phyloP scores from a whole-genome alignment of 2,888 invertebrate species.

The Bembecia ichneumoniformis region DNA sequence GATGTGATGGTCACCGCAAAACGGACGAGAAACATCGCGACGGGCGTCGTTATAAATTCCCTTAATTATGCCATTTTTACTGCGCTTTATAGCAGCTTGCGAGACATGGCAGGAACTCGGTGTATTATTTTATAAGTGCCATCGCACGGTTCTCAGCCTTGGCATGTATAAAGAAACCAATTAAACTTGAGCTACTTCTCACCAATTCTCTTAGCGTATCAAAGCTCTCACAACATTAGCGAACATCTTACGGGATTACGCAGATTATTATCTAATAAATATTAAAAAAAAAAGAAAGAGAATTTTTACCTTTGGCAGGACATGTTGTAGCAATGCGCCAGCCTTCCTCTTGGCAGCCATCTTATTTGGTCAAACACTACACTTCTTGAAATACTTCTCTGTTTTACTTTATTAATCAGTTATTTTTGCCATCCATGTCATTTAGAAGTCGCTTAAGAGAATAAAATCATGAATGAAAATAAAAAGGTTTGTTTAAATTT shows the following conservation, averaged over 20 bases:
- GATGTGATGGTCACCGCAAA: constrained; percentile 23
- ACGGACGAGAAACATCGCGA: constrained; percentile 23
- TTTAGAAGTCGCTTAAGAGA: constrained; percentile 1
- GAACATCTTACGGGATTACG: not conserved
- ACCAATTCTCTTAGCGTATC: not conserved
- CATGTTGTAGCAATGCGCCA: constrained; percentile 80
- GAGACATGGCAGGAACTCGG: constrained; percentile 28
- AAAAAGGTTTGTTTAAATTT: not conserved
- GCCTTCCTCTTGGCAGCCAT: constrained; percentile 84
- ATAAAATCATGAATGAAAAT: not conserved
- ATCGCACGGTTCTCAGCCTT: constrained; percentile 41
- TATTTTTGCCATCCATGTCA: constrained; percentile 36
- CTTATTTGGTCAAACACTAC: constrained; percentile 43
- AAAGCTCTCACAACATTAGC: not conserved
- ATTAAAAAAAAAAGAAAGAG: constrained; percentile 3
- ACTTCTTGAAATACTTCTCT: constrained; percentile 47
- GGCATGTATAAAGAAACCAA: constrained; percentile 14
- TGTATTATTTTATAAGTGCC: constrained; percentile 40
- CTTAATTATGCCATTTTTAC: constrained; percentile 63
- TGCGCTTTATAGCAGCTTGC: constrained; percentile 35
- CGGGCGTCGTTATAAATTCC: constrained; percentile 56
- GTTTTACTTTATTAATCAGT: constrained; percentile 30
- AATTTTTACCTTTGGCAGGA: constrained; percentile 58
- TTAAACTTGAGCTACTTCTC: not conserved
- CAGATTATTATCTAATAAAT: constrained; percentile 1